Conservation (phyloP, 2,113 vertebrate genomes). For the Steatornis caripensis region DNA sequence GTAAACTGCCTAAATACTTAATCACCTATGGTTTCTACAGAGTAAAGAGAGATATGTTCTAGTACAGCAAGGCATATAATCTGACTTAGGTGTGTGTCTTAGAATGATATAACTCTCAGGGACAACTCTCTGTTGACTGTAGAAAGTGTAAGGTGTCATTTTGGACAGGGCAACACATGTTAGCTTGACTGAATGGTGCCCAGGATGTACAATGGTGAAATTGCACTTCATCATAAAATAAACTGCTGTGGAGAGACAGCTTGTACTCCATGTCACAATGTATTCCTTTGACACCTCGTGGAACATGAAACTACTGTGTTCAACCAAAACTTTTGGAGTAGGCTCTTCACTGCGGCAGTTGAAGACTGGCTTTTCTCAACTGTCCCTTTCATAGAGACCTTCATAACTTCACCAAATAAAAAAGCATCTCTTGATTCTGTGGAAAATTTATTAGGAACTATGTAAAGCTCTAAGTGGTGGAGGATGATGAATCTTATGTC, state of each 20-base stretch:
- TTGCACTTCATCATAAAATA: neutral
- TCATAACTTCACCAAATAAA: neutral
- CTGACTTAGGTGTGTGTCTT: neutral
- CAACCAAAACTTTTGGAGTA: neutral
- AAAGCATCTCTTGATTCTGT: neutral
- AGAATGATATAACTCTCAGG: neutral
- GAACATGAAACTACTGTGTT: neutral
- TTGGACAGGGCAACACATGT: neutral
- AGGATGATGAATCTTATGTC: neutral
- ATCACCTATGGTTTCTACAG: neutral
- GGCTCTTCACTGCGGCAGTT: neutral
- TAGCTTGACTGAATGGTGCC: neutral
- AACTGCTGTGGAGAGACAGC: neutral
- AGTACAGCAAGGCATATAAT: neutral
- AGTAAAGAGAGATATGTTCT: neutral
- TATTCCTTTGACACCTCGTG: neutral
- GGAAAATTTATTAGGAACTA: neutral
- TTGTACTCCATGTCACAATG: neutral
- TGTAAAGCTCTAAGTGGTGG: neutral
- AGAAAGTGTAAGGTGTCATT: neutral
- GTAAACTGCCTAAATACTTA: slow-evolving; percentile 19
- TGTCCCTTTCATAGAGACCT: neutral
- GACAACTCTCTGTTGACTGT: neutral
- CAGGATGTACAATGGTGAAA: neutral
- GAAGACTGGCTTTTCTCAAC: neutral